A percentile compares a stretch with the other conserved stretches of the same genome.
These are phyloP conservation scores for Ptychochromis oligacanthus DNA, from an alignment of 2,113 vertebrate species.

Conservation along the genomic window DNA sequence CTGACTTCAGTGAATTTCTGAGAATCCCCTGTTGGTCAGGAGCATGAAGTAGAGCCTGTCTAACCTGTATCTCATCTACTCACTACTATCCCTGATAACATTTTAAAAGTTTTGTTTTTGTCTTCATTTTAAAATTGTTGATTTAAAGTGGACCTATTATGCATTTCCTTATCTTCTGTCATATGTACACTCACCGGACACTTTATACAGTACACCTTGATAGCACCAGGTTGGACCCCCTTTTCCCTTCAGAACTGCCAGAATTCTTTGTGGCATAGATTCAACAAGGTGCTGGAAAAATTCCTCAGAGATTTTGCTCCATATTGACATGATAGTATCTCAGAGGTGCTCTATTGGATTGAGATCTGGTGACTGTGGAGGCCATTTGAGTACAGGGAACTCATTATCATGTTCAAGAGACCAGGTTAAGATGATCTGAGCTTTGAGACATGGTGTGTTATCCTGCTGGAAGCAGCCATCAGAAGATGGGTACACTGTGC, in stretches of 20 bases:
- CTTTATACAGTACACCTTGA: not conserved
- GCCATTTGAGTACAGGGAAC: not conserved
- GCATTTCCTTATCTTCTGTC: not conserved
- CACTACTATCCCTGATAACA: not conserved
- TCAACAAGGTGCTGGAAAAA: not conserved
- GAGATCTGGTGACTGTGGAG: not conserved
- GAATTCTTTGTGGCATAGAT: not conserved
- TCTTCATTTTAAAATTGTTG: not conserved
- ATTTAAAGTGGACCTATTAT: not conserved
- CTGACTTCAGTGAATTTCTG: not conserved
- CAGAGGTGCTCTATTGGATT: not conserved
- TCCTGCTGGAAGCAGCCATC: not conserved
- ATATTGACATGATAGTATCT: not conserved
- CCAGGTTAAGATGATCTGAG: not conserved
- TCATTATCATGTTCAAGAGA: not conserved
- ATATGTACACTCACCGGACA: not conserved
- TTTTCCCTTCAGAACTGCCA: not conserved
- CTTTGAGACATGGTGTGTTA: not conserved
- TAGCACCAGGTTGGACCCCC: not conserved
- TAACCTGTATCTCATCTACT: not conserved
- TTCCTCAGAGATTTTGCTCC: not conserved
- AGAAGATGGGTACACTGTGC: not conserved
- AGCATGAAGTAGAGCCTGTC: not conserved
- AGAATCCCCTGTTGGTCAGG: not conserved
- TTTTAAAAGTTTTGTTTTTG: too few relatives aligned